Percentiles rank a stretch among this genome's conserved stretches.
Conservation (phyloP, 2,888 invertebrate genomes). For the Julus scanicus region DNA sequence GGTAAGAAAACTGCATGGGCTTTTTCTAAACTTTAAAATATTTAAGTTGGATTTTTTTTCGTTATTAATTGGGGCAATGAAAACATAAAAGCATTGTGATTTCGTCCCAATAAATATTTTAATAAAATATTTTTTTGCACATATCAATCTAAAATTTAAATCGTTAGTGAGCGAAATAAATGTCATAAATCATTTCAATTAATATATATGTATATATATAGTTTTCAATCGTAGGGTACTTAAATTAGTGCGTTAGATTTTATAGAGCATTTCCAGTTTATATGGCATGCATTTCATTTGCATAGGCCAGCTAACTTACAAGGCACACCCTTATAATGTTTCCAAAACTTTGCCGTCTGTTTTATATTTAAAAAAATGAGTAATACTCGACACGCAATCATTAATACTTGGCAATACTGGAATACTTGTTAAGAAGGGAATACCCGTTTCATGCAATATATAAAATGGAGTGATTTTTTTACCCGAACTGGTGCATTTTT, state of each 20-base stretch:
- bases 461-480: not conserved
- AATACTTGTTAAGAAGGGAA: not conserved
- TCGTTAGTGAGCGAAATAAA: not conserved
- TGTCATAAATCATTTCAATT: constrained; percentile 11
- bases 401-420: not conserved
- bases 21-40: not conserved
- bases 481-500: not conserved
- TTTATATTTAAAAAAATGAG: not conserved
- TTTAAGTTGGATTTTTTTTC: not conserved
- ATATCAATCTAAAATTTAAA: not conserved
- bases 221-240: not conserved
- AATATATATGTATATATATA: not conserved
- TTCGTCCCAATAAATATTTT: constrained; percentile 29
- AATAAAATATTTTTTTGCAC: not conserved
- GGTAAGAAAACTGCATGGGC: constrained; percentile 14
- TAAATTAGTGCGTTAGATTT: not conserved
- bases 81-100: not conserved
- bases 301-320: not conserved
- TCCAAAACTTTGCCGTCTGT: not conserved
- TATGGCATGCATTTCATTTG: constrained; percentile 25
- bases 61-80: constrained; percentile 27
- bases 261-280: constrained; percentile 36
- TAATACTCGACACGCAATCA: not conserved
- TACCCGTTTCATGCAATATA: not conserved
- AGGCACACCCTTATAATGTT: not conserved